These are phyloP conservation scores for Ferdinandea cuprea DNA, from an alignment of 2,888 invertebrate species.

Conservation along the genomic window DNA sequence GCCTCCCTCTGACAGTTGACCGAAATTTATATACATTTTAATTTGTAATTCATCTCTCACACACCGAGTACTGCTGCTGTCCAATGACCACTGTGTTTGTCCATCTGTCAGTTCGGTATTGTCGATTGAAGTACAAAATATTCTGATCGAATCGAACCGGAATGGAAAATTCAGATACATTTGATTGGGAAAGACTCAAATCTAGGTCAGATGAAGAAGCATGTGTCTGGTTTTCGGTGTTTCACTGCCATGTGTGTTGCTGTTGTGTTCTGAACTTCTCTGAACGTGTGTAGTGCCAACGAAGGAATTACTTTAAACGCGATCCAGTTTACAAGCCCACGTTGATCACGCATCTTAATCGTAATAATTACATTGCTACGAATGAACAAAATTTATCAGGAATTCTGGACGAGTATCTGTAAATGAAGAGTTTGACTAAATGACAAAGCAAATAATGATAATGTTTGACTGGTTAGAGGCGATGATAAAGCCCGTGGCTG, in stretches of 20 bases:
- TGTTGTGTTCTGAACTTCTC: no score
- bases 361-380: conserved; percentile 34
- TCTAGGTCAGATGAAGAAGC: conserved; percentile 34
- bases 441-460: conserved; percentile 2
- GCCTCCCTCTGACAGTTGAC: conserved; percentile 42
- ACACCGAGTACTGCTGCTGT: background rate
- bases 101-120: conserved; percentile 48
- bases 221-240: conserved; percentile 43
- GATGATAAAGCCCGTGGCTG: conserved; percentile 4
- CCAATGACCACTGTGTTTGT: conserved; percentile 9
- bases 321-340: conserved; percentile 45
- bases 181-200: background rate
- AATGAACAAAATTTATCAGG: conserved; percentile 3
- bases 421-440: background rate
- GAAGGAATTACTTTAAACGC: conserved; percentile 19
- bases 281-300: background rate
- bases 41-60: conserved; percentile 47
- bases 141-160: conserved; percentile 9
- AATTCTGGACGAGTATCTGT: background rate
- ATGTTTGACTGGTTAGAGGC: background rate
- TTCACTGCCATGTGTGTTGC: background rate
- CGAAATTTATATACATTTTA: conserved; percentile 41
- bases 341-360: conserved; percentile 39
- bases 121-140: conserved; percentile 17
- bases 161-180: conserved; percentile 27